phyloP scores from a whole-genome alignment of 2,113 vertebrate species.

The Indri indri region DNA sequence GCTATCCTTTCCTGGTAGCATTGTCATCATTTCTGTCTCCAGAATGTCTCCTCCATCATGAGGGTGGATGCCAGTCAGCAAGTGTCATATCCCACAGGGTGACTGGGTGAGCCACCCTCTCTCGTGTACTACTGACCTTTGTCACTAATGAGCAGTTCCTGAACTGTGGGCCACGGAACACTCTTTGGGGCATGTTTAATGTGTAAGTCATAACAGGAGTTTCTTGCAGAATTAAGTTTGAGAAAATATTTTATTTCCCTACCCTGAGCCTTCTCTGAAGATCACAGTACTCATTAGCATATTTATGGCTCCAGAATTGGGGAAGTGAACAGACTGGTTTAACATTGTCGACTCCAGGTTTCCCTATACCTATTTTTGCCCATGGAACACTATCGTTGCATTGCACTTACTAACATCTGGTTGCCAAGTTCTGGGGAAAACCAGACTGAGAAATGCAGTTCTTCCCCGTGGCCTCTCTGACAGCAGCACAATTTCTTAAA shows the following conservation, averaged over 20 bases:
- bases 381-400: neutral
- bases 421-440: neutral
- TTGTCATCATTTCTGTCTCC: neutral
- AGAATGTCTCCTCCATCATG: neutral
- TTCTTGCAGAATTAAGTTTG: neutral
- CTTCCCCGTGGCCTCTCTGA: neutral
- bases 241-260: neutral
- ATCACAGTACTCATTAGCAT: neutral
- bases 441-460: neutral
- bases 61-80: neutral
- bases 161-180: neutral
- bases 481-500: neutral
- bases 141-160: neutral
- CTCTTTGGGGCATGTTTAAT: neutral
- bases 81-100: neutral
- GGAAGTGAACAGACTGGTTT: neutral
- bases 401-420: neutral
- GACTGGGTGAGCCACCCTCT: neutral
- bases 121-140: neutral
- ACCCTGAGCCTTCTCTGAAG: neutral
- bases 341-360: neutral
- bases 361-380: neutral
- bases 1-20: neutral
- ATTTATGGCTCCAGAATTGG: neutral
- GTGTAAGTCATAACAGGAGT: neutral